phyloP scores from a whole-genome alignment of 2,888 invertebrate genomes.

The Nycteola revayana region DNA sequence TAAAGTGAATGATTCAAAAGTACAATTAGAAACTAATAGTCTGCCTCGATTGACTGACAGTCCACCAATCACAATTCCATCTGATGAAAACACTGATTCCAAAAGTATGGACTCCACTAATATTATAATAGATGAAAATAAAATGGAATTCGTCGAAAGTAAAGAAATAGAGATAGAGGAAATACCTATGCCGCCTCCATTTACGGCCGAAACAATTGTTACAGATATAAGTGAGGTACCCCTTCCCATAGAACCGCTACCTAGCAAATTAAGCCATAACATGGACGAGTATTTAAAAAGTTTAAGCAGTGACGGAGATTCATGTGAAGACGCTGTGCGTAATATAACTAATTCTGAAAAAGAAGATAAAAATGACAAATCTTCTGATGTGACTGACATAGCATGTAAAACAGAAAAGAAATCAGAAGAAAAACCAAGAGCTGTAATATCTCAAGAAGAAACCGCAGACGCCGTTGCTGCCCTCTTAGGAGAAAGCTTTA shows the following conservation, averaged over 20 bases:
- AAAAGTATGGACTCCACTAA: slow-evolving; percentile 29
- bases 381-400: slow-evolving; percentile 53
- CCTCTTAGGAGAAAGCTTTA: slow-evolving; percentile 92
- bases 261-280: slow-evolving; percentile 24
- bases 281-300: slow-evolving; percentile 27
- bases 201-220: slow-evolving; percentile 48
- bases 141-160: slow-evolving; percentile 45
- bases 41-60: slow-evolving; percentile 85
- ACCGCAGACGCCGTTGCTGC: slow-evolving; percentile 96
- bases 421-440: slow-evolving; percentile 88
- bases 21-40: slow-evolving; percentile 80
- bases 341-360: slow-evolving; percentile 85
- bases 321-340: slow-evolving; percentile 91
- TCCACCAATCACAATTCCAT: slow-evolving; percentile 64
- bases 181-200: slow-evolving; percentile 69
- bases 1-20: slow-evolving; percentile 54
- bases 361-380: slow-evolving; percentile 52
- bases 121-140: slow-evolving; percentile 37
- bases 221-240: slow-evolving; percentile 76
- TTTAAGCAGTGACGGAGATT: slow-evolving; percentile 43
- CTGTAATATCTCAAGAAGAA: slow-evolving; percentile 94
- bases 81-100: slow-evolving; percentile 41
- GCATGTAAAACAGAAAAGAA: slow-evolving; percentile 78
- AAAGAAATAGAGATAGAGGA: slow-evolving; percentile 60
- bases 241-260: slow-evolving; percentile 29